Conservation (phyloP, 2,888 invertebrate genomes). For the Rugalucina vietnamica region DNA sequence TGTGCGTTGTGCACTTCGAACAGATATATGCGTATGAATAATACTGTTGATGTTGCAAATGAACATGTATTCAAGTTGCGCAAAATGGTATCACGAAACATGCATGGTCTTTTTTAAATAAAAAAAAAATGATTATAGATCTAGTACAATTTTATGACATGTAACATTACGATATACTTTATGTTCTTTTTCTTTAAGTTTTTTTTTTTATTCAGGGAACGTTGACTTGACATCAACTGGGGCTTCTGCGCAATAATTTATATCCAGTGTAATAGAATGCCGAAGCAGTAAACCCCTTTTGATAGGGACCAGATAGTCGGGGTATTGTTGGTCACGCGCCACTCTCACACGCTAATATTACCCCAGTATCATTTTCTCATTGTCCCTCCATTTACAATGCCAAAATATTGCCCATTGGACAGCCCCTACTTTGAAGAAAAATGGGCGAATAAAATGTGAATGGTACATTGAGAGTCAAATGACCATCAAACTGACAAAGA, state of each 20-base stretch:
- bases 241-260: background rate
- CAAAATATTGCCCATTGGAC: slow-evolving; percentile 61
- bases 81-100: no score
- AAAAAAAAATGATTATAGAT: no score
- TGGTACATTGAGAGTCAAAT: slow-evolving; percentile 39
- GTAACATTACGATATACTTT: no score
- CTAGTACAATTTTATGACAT: no score
- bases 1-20: no score
- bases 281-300: background rate
- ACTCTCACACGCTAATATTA: slow-evolving; percentile 39
- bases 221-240: no score
- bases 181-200: no score
- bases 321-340: slow-evolving; percentile 50
- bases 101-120: no score
- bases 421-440: slow-evolving; percentile 48
- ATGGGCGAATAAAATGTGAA: slow-evolving; percentile 40
- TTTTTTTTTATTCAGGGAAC: no score
- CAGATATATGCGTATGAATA: no score
- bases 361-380: slow-evolving; percentile 57
- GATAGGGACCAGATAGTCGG: slow-evolving; percentile 9
- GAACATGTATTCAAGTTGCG: no score
- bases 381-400: slow-evolving; percentile 55
- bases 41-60: no score
- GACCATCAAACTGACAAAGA: slow-evolving; percentile 43
- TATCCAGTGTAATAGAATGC: background rate